Conservation (phyloP, 2,888 invertebrate species). For the Odontothrips loti region DNA sequence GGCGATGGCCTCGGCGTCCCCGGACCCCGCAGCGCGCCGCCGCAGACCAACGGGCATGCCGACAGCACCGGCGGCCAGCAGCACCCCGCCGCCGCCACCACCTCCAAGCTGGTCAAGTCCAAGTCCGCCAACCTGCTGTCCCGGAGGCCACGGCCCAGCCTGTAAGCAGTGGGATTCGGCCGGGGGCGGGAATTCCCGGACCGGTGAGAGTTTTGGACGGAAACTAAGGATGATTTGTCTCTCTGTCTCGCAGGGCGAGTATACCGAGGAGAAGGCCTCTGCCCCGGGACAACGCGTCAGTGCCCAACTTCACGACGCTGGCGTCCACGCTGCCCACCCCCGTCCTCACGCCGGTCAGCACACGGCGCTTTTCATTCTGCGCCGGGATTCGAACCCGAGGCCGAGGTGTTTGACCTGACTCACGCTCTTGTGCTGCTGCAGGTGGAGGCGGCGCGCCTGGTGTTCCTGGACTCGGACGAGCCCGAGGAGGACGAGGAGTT, state of each 20-base stretch:
- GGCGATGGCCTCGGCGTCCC: not conserved
- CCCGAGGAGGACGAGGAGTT: slow-evolving; percentile 46
- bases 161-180: no score
- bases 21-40: slow-evolving; percentile 2
- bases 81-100: not conserved
- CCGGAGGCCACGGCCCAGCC: slow-evolving; percentile 47
- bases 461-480: slow-evolving; percentile 66
- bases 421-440: not conserved
- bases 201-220: no score
- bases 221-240: slow-evolving; percentile 46
- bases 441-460: slow-evolving; percentile 61
- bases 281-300: slow-evolving; percentile 63
- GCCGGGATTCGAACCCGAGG: not conserved
- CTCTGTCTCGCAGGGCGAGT: slow-evolving; percentile 42
- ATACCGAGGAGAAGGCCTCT: slow-evolving; percentile 33
- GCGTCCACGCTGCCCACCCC: slow-evolving; percentile 56
- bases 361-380: not conserved
- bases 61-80: not conserved
- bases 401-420: not conserved
- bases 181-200: no score
- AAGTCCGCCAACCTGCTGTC: slow-evolving; percentile 49
- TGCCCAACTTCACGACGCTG: slow-evolving; percentile 66
- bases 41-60: not conserved
- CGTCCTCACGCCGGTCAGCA: slow-evolving; percentile 55
- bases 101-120: slow-evolving; percentile 48